phyloP scores from a whole-genome alignment of 2,888 invertebrate genomes.

The Melanostoma mellinum region DNA sequence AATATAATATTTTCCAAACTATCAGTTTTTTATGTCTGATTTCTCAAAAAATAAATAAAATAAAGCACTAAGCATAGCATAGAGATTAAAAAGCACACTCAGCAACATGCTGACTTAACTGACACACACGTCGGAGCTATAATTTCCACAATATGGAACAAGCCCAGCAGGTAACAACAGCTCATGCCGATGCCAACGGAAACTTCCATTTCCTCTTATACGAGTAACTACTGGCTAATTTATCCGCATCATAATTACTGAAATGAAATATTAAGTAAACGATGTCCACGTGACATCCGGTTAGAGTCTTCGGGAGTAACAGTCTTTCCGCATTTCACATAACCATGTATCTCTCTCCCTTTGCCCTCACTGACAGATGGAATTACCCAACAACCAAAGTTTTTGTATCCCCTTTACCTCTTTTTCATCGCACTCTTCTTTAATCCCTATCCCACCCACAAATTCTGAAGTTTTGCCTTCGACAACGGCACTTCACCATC shows the following conservation, averaged over 20 bases:
- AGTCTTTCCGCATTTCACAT: constrained; percentile 10
- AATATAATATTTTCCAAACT: too few relatives aligned
- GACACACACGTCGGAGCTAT: constrained; percentile 47
- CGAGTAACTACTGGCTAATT: constrained; percentile 60
- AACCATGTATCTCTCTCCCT: constrained; percentile 11
- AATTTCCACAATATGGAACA: constrained; percentile 44
- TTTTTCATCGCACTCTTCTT: neutral
- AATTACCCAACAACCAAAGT: constrained; percentile 53
- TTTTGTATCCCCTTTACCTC: constrained; percentile 50
- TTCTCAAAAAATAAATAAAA: constrained; percentile 6
- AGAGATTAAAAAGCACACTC: constrained; percentile 4
- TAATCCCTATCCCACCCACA: constrained; percentile 12
- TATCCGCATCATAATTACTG: constrained; percentile 70
- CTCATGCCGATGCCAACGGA: constrained; percentile 42
- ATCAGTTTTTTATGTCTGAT: neutral
- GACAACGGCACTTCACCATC: constrained; percentile 65
- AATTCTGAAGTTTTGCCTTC: constrained; percentile 40
- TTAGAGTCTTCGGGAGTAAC: constrained; percentile 40
- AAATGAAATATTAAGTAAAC: constrained; percentile 71
- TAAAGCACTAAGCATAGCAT: neutral
- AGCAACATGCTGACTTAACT: constrained; percentile 42
- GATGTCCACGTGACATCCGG: constrained; percentile 70
- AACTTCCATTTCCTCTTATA: constrained; percentile 40
- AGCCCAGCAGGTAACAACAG: constrained; percentile 40
- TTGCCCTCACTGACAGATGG: constrained; percentile 32